Evolutionary conservation across 1,140 invertebrate species (phyloP).

Genomic region (Dinothrombium tinctorium): DNA sequence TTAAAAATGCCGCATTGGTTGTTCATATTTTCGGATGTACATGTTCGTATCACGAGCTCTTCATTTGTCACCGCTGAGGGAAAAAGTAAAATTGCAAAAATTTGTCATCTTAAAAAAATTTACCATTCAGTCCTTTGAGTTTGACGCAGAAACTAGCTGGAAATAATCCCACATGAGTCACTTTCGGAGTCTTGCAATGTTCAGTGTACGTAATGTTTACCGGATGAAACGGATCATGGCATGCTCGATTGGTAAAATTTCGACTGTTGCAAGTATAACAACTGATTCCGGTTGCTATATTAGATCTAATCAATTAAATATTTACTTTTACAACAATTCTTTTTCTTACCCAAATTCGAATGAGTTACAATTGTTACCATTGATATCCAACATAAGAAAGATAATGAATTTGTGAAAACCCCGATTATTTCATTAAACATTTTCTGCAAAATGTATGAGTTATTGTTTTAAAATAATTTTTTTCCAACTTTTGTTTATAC

Average conservation of each 20-base stretch:
- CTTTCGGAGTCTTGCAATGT: conserved; percentile 30
- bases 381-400: too few relatives aligned
- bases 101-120: conserved; percentile 9
- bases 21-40: conserved; percentile 31
- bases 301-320: not conserved
- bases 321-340: too few relatives aligned
- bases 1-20: conserved; percentile 28
- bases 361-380: too few relatives aligned
- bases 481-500: too few relatives aligned
- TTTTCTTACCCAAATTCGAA: too few relatives aligned
- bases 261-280: conserved; percentile 33
- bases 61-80: conserved; percentile 18
- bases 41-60: conserved; percentile 27
- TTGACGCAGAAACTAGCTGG: conserved; percentile 36
- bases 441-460: too few relatives aligned
- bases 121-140: conserved; percentile 26
- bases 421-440: too few relatives aligned
- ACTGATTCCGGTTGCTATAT: conserved; percentile 20
- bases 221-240: conserved; percentile 33
- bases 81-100: not conserved
- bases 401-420: too few relatives aligned
- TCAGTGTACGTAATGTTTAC: conserved; percentile 24
- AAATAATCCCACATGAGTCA: conserved; percentile 29
- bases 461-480: too few relatives aligned
- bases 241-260: conserved; percentile 28